Base-by-base conservation (phyloP, 2,888 invertebrate species). In the Eupelmus urozonus region DNA sequence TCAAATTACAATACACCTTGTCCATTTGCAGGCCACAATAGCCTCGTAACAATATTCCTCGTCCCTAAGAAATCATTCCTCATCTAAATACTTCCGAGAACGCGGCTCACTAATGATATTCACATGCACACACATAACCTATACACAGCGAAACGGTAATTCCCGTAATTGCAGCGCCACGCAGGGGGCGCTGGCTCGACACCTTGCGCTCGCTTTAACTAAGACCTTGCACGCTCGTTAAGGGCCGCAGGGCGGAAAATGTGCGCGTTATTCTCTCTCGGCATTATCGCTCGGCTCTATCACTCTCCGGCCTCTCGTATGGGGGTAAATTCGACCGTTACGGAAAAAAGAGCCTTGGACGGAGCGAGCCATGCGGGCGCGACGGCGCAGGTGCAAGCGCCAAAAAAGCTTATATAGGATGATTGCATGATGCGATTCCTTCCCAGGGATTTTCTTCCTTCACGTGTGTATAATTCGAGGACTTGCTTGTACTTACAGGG, bases 261-360 rank as follows among this genome's bases (percentile, higher is more conserved):
- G 60, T 45, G 60, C 60, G 74, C n/a, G n/a, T n/a, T n/a, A n/a
- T n/a, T n/a, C n/a, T n/a, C n/a, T n/a, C n/a, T n/a, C n/a, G n/a
- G 23, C 5, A 71, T 60, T 72, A 71, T 67, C 34, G 29, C 27
- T 70, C 60, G 76, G 78, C 69, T 81, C 72, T 84, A 86, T 86
- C 85, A 83, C 83, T 29, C 18, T 51, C 20, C 0, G 9, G 16
- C 34, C n/a, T 4, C 77, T 77, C 82, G 60, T 79, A 85, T 85
- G 85, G 85, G 87, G 88, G 86, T 87, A 85, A 16, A 84, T 86
- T 85, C 83, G 87, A 87, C 88, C 86, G 88, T 88, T 88, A 86
- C 85, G 82, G 83, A 82, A n/a, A 34, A 83, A 84, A 82, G 81
- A 45, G 59, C 70, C 70, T 59, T 45, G 59, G 49, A 45, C 4